A percentile compares a stretch with the other conserved stretches of the same genome.
Evolutionary conservation across 35 echinoderm and acorn worm genomes (phyloP).

Genomic region (Lytechinus pictus): DNA sequence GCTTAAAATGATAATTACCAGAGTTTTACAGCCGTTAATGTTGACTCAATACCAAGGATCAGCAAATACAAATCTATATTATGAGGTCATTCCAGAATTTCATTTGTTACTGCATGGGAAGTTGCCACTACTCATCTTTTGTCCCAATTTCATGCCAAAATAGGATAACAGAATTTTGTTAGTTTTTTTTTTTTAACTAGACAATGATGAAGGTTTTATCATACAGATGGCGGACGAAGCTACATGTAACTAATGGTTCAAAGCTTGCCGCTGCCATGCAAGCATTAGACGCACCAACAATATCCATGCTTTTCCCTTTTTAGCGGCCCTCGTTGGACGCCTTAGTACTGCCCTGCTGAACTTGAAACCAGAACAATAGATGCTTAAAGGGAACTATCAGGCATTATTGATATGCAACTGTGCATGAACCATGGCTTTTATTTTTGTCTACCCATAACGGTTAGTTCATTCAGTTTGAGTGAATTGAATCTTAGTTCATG

Average conservation of each 20-base stretch:
- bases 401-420: neutral
- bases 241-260: conserved; percentile 1
- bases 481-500: no score
- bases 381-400: neutral
- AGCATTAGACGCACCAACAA: neutral
- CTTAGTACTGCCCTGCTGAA: neutral
- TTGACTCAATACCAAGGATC: neutral
- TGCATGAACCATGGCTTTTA: neutral
- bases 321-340: neutral
- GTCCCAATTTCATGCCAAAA: neutral
- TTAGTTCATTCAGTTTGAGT: no score
- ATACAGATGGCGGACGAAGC: conserved; percentile 20
- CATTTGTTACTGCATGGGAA: neutral
- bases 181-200: neutral
- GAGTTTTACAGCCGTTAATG: neutral
- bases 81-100: neutral
- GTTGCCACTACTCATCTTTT: neutral
- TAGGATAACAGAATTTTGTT: neutral
- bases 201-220: neutral
- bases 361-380: conserved; percentile 3
- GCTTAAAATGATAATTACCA: neutral
- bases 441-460: neutral
- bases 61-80: neutral
- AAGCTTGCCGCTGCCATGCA: conserved; percentile 12
- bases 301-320: neutral